Percentiles rank a stretch among this genome's conserved stretches.
These are phyloP conservation scores for Ageneiosus marmoratus DNA, from an alignment of 2,113 vertebrate genomes.

Conservation along the genomic window DNA sequence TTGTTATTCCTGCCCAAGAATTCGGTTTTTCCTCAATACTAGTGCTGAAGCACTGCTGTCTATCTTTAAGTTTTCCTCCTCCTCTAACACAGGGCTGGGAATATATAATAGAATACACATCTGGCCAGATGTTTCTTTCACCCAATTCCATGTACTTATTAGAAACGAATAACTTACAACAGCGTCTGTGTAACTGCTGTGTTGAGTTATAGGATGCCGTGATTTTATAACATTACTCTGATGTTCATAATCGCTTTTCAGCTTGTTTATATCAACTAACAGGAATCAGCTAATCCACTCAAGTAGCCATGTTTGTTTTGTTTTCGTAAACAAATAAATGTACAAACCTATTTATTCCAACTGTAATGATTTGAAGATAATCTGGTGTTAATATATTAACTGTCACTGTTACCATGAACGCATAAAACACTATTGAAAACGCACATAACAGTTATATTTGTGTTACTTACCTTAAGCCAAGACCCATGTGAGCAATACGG, in stretches of 20 bases:
- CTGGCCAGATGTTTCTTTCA: constrained; percentile 3
- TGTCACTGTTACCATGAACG: background rate
- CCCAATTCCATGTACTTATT: no score
- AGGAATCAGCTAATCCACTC: background rate
- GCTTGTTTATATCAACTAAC: background rate
- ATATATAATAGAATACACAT: background rate
- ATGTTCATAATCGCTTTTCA: background rate
- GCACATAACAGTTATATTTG: background rate
- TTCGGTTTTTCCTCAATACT: background rate
- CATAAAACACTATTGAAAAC: background rate
- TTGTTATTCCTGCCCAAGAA: background rate
- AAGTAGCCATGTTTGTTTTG: background rate
- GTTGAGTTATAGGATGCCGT: background rate
- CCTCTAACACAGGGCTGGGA: background rate
- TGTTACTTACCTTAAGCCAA: background rate
- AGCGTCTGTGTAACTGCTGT: background rate
- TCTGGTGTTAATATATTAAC: background rate
- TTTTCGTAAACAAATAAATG: background rate
- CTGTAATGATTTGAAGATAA: background rate
- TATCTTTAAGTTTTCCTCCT: background rate
- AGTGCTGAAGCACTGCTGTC: background rate
- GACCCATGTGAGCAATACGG: constrained; percentile 21
- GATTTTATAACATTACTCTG: background rate
- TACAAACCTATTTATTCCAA: no score
- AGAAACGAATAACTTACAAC: background rate